These are phyloP conservation scores for Spondyliosoma cantharus DNA, from an alignment of 2,797 vertebrate genomes.

Conservation along the genomic window DNA sequence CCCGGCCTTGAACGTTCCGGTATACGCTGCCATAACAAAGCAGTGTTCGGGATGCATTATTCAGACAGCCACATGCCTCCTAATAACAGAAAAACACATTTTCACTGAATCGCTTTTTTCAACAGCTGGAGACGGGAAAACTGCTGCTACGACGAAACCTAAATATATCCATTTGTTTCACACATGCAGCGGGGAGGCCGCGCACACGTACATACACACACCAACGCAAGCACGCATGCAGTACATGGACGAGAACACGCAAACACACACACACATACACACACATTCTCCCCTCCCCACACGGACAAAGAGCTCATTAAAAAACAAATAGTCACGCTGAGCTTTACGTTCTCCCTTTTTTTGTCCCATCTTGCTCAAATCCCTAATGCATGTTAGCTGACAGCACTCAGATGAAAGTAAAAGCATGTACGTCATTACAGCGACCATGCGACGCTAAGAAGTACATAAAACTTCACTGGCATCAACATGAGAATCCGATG, in stretches of 20 bases:
- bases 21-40: conserved; percentile 42
- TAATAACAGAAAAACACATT: conserved; percentile 69
- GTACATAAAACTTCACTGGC: conserved; percentile 17
- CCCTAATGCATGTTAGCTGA: conserved; percentile 12
- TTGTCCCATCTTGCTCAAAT: conserved; percentile 30
- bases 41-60: conserved; percentile 73
- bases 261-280: conserved; percentile 1
- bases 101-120: conserved; percentile 54
- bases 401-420: conserved; percentile 14
- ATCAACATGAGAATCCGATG: background rate
- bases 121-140: conserved; percentile 57
- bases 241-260: conserved; percentile 5
- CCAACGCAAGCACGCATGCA: conserved; percentile 23
- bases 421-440: background rate
- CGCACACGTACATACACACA: conserved; percentile 11
- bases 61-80: conserved; percentile 62
- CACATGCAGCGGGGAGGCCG: conserved; percentile 26
- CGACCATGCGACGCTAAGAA: background rate
- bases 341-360: conserved; percentile 22
- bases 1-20: conserved; percentile 57
- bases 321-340: conserved; percentile 53
- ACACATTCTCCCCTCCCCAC: background rate
- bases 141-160: conserved; percentile 65
- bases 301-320: conserved; percentile 46
- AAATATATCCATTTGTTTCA: conserved; percentile 65